Base-by-base conservation (phyloP, 2,888 invertebrate genomes). In the Cryptocephalus primarius region DNA sequence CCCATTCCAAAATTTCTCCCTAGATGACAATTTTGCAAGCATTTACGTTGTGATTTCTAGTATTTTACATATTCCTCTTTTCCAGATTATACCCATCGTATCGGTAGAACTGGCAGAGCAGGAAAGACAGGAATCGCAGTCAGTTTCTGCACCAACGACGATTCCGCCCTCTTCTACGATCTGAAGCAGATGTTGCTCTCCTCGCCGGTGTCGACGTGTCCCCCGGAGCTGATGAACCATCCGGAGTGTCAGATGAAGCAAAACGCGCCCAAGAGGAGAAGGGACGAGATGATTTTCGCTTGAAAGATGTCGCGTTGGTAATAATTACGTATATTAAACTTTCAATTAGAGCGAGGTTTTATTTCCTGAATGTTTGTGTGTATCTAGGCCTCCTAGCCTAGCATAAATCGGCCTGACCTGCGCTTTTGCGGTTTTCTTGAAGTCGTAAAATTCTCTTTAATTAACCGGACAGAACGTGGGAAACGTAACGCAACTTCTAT, bases 161-260 rank as follows among this genome's bases (percentile, higher is more conserved):
- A 99, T 69, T 89, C 89, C 13, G 78, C 77, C 11, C 74, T 99
- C 46, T 99, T 96, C 77, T 99, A 94, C 67, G 99, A 99, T 72
- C 76, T 99, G 55, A 99, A 99, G 68, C 93, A 94, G 72, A 83
- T 87, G 44, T 76, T 94, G 42, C 75, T 88, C 48, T 74, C 83
- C 10, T 94, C 93, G 64, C 95, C 97, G 0, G 90, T 90, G 4
- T 95, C 95, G 0, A 85, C 84, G 0, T 97, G 96, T 69, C 95
- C 96, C 4, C 92, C 94, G 0, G 99, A 99, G 66, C 74, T 99
- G 41, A 85, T 91, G 70, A 99, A 97, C 69, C 99, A 99, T 70
- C 92, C 97, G 0, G 99, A 99, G 52, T 96, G 99, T 0, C 96
- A 96, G 68, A 90, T 93, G 64, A 97, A 97, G 64, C 96, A 97